Evolutionary conservation across 2,888 invertebrate genomes (phyloP).

Genomic region (Sicus ferrugineus): DNA sequence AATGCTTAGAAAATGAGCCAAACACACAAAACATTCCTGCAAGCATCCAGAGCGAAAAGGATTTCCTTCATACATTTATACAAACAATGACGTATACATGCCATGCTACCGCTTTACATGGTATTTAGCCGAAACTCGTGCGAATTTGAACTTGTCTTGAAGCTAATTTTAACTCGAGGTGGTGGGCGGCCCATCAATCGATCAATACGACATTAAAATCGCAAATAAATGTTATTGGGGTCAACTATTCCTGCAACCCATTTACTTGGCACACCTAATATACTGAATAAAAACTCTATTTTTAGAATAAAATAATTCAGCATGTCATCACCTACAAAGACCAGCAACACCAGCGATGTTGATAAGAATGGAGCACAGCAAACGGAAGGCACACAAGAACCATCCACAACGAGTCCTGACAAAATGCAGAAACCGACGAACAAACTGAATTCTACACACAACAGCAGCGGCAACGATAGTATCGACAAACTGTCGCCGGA

Average conservation of each 20-base stretch:
- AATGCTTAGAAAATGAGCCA: too few relatives aligned
- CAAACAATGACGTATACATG: too few relatives aligned
- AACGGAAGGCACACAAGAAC: background rate
- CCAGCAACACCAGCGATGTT: constrained; percentile 15
- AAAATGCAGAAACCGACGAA: constrained; percentile 51
- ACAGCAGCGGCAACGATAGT: constrained; percentile 53
- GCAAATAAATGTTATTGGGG: background rate
- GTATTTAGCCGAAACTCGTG: too few relatives aligned
- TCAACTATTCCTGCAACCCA: background rate
- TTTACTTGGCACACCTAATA: background rate
- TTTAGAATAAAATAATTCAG: constrained; percentile 17
- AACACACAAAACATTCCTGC: too few relatives aligned
- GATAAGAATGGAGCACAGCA: background rate
- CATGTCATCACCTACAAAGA: constrained; percentile 40
- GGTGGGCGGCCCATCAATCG: background rate
- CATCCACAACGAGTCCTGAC: constrained; percentile 22
- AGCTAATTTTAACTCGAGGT: too few relatives aligned
- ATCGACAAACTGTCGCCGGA: constrained; percentile 65
- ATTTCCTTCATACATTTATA: too few relatives aligned
- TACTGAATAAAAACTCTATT: background rate
- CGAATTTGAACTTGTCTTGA: too few relatives aligned
- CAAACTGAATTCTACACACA: constrained; percentile 54
- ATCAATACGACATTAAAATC: background rate
- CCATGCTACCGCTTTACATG: too few relatives aligned
- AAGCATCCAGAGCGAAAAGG: too few relatives aligned